Percentiles rank a stretch among this genome's conserved stretches.
phyloP scores from a whole-genome alignment of 2,113 vertebrate genomes.

The Scalopus aquaticus region DNA sequence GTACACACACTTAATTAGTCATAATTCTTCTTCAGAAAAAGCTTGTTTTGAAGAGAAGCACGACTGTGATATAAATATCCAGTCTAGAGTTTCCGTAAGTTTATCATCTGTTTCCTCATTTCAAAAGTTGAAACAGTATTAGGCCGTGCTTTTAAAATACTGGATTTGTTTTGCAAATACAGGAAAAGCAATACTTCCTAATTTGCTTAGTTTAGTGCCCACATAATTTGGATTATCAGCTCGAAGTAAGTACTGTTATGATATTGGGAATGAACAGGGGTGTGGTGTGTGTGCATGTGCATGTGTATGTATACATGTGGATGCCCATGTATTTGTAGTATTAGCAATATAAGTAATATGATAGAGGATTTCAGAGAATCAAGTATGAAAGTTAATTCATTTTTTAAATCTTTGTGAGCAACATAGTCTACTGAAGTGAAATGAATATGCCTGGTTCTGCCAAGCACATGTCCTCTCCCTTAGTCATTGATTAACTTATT shows the following conservation, averaged over 20 bases:
- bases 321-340: background rate
- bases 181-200: conserved; percentile 66
- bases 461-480: background rate
- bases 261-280: background rate
- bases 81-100: conserved; percentile 63
- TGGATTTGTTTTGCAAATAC: conserved; percentile 73
- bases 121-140: conserved; percentile 54
- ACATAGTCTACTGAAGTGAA: background rate
- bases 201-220: conserved; percentile 59
- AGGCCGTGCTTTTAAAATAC: conserved; percentile 61
- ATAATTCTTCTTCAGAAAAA: conserved; percentile 68
- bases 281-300: background rate
- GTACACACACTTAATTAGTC: conserved; percentile 59
- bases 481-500: conserved; percentile 10
- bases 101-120: conserved; percentile 70
- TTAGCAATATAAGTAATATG: background rate
- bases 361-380: background rate
- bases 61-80: conserved; percentile 65
- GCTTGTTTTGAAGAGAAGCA: conserved; percentile 51
- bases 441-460: background rate
- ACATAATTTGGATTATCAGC: conserved; percentile 38
- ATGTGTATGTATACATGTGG: background rate
- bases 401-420: conserved; percentile 8
- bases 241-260: background rate
- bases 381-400: background rate